phyloP scores from a whole-genome alignment of 2,888 invertebrate genomes.

The Andricus curvator region DNA sequence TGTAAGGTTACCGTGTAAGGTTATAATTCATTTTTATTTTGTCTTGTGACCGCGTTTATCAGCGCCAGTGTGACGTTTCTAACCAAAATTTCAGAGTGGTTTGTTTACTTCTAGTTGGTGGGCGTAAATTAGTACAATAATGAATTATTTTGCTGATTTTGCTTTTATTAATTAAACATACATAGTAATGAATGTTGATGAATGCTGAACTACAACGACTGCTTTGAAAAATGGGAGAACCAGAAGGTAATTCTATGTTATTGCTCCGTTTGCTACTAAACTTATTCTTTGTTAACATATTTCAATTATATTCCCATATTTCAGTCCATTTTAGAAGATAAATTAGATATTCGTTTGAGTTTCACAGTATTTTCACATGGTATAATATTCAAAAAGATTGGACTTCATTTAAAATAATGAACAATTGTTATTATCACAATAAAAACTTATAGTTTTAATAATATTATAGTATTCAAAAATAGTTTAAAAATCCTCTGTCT shows the following conservation, averaged over 20 bases:
- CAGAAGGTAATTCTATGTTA: conserved; percentile 15
- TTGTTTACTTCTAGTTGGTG: background rate
- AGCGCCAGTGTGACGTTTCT: conserved; percentile 10
- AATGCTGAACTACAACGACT: background rate
- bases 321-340: background rate
- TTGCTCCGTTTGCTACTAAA: background rate
- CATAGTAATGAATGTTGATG: background rate
- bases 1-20: no score
- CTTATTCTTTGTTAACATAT: background rate
- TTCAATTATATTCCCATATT: background rate
- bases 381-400: background rate
- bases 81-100: conserved; percentile 19
- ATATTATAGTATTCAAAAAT: no score
- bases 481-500: no score
- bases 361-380: background rate
- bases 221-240: conserved; percentile 12
- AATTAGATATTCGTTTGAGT: background rate
- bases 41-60: no score
- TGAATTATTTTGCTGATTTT: background rate
- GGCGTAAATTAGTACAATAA: background rate
- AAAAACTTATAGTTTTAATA: no score
- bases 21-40: no score
- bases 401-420: background rate
- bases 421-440: no score
- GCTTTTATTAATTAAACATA: background rate